Base-by-base conservation (phyloP, 2,797 vertebrate genomes). In the Esox lucius region DNA sequence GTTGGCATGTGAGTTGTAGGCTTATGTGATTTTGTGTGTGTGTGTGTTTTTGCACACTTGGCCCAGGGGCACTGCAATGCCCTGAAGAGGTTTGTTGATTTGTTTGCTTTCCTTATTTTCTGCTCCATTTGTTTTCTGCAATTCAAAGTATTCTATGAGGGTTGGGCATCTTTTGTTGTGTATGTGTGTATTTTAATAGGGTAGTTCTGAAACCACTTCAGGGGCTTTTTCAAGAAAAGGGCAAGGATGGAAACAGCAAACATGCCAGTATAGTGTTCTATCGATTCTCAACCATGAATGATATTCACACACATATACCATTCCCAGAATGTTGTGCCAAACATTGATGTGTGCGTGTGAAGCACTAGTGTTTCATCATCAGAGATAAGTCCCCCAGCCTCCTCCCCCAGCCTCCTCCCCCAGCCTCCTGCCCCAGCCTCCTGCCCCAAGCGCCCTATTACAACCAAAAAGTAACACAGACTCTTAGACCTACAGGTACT, bases 1-100 rank as follows among this genome's bases (percentile, higher is more conserved):
- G 64, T 68, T 62, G 51, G 17, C 65, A 59, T 61, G 49, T 70
- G 15, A n/a, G 48, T 59, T 62, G 59, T 62, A 62, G 12, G 7
- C 24, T 22, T 8, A 19, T 9, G 51, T 51, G 35, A 70, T 13
- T 17, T 13, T 49, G 39, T 67, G 64, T 46, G 22, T 64, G 51
- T 62, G 59, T 28, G 71, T 51, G 4, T 73, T 4, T 51, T 62
- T n/a, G 51, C n/a, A 16, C n/a, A n/a, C n/a, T n/a, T 56, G 53
- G n/a, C 53, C 53, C 7, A 5, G 53, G 53, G 19, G 53, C n/a
- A n/a, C 53, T 56, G 8, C 53, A 56, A 2, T n/a, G 53, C 7
- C n/a, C 7, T n/a, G 8, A 7, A 56, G 53, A n/a, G 53, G 53
- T 56, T 56, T 56, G 53, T 56, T n/a, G 53, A 56, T 56, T 56